Evolutionary conservation across 2,888 invertebrate species (phyloP).

Genomic region (Sericinus montela): DNA sequence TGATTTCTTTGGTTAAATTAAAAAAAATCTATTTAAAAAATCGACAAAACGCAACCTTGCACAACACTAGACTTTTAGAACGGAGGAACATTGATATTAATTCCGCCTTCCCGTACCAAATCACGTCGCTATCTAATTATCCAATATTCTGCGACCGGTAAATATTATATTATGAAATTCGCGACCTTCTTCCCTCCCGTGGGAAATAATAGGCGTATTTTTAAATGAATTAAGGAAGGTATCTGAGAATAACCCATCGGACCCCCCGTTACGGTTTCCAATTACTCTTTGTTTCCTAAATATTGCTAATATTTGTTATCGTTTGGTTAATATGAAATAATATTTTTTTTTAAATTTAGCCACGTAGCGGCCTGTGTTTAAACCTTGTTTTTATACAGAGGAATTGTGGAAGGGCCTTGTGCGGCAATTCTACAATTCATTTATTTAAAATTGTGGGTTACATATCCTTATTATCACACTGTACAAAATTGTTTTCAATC

Average conservation of each 20-base stretch:
- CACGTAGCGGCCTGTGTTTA: too few species aligned
- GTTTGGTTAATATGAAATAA: background rate
- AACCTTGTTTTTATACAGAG: too few species aligned
- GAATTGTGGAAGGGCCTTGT: too few species aligned
- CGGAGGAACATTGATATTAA: conserved; percentile 78
- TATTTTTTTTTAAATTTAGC: too few species aligned
- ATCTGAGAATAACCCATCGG: conserved; percentile 25
- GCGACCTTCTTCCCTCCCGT: conserved; percentile 58
- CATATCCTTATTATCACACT: too few species aligned
- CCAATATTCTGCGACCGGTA: conserved; percentile 64
- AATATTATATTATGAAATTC: conserved; percentile 74
- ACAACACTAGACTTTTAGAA: conserved; percentile 44
- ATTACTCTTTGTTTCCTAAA: conserved; percentile 25
- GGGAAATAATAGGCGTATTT: conserved; percentile 72
- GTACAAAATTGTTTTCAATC: too few species aligned
- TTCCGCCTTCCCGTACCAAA: conserved; percentile 69
- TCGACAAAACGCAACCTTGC: conserved; percentile 20
- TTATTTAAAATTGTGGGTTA: too few species aligned
- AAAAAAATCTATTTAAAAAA: conserved; percentile 7
- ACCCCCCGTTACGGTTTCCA: conserved; percentile 27
- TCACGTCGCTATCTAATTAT: conserved; percentile 76
- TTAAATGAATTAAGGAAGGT: conserved; percentile 64
- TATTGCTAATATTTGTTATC: conserved; percentile 17
- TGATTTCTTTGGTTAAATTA: too few species aligned
- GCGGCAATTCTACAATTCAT: too few species aligned